Evolutionary conservation across 2,113 vertebrate genomes (phyloP).

Genomic region (Scartelaos histophorus): DNA sequence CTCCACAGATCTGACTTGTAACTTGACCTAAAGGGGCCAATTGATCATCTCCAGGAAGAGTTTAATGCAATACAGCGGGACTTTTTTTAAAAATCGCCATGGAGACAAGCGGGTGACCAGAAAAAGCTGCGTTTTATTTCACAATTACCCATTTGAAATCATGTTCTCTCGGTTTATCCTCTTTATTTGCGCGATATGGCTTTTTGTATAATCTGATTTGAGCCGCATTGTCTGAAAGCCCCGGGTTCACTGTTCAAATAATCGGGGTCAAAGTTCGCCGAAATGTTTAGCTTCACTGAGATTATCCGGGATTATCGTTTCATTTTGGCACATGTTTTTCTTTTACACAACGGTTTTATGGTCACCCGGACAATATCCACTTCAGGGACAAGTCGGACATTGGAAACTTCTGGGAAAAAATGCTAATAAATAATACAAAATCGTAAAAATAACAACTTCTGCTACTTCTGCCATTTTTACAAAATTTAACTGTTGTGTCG

Average conservation of each 20-base stretch:
- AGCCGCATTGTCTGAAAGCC: neutral
- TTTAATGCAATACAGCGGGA: too few relatives aligned
- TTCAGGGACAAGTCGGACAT: neutral
- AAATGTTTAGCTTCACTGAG: slow-evolving; percentile 37
- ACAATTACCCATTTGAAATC: neutral
- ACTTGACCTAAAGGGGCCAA: too few relatives aligned
- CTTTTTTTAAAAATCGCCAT: too few relatives aligned
- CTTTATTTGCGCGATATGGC: neutral
- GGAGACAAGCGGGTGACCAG: too few relatives aligned
- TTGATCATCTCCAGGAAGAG: too few relatives aligned
- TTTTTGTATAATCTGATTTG: neutral
- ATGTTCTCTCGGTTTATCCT: neutral
- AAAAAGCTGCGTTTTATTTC: too few relatives aligned
- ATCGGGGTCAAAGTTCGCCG: slow-evolving; percentile 35
- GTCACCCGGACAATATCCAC: neutral
- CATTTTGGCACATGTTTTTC: slow-evolving; percentile 10
- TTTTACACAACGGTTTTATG: neutral
- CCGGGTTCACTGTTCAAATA: slow-evolving; percentile 23
- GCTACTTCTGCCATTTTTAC: too few relatives aligned
- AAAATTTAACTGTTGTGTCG: too few relatives aligned
- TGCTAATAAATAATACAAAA: too few relatives aligned
- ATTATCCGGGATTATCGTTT: slow-evolving; percentile 39
- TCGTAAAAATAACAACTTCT: too few relatives aligned
- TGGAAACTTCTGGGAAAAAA: neutral
- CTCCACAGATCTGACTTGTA: too few relatives aligned